Percentiles rank a stretch among this genome's conserved stretches.
These are phyloP conservation scores for Aphodius granarius DNA, from an alignment of 2,888 invertebrate genomes.

Conservation along the genomic window DNA sequence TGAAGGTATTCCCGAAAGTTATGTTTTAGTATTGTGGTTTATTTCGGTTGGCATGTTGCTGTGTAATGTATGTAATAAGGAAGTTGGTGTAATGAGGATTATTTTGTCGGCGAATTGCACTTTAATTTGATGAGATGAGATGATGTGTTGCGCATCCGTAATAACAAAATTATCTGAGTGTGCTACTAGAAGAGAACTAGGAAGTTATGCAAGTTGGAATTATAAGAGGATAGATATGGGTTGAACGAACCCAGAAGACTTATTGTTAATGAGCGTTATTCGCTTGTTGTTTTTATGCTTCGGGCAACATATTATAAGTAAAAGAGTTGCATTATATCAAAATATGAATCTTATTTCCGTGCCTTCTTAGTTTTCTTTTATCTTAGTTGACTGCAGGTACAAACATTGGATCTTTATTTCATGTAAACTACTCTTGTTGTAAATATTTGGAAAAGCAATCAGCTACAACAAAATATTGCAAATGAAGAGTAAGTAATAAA, in stretches of 20 bases:
- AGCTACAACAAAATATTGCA: too few relatives aligned
- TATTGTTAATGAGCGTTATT: background rate
- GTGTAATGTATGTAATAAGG: background rate
- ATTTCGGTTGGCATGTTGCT: too few relatives aligned
- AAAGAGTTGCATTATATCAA: background rate
- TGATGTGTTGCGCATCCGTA: background rate
- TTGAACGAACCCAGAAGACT: background rate
- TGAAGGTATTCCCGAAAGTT: too few relatives aligned
- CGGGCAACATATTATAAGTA: background rate
- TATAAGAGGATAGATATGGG: background rate
- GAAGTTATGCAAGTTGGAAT: background rate
- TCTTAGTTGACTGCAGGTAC: too few relatives aligned
- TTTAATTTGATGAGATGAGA: background rate
- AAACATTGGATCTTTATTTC: too few relatives aligned
- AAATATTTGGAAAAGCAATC: too few relatives aligned
- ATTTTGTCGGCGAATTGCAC: background rate
- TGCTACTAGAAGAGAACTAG: too few relatives aligned
- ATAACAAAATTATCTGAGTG: background rate
- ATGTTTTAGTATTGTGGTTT: background rate
- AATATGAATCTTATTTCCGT: background rate
- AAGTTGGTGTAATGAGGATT: background rate
- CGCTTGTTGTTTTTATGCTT: background rate
- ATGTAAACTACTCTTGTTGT: too few relatives aligned
- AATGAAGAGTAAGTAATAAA: too few relatives aligned
- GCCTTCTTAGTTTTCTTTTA: too few relatives aligned